Conservation (phyloP, 2,113 vertebrate genomes). For the Felis chaus region DNA sequence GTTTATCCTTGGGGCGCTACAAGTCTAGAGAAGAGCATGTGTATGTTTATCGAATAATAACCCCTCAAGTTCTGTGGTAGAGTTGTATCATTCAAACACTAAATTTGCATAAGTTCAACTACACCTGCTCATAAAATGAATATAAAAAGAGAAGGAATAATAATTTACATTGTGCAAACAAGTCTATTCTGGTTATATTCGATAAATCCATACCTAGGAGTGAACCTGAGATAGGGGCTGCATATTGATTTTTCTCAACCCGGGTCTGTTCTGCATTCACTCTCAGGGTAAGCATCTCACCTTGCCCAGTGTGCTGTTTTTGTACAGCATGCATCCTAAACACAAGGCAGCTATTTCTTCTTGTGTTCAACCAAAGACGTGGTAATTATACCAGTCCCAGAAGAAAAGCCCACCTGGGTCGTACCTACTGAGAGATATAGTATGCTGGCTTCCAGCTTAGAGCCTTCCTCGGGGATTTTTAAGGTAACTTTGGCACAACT, state of each 20-base stretch:
- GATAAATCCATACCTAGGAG: background rate
- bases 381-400: background rate
- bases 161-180: background rate
- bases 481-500: slow-evolving; percentile 15
- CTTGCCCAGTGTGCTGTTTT: background rate
- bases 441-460: background rate
- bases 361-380: background rate
- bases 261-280: background rate
- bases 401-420: background rate
- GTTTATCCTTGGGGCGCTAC: background rate
- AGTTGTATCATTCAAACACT: background rate
- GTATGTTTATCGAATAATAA: background rate
- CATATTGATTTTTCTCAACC: background rate
- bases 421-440: background rate
- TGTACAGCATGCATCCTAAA: background rate
- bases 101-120: slow-evolving; percentile 28
- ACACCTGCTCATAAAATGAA: background rate
- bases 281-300: background rate
- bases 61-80: background rate
- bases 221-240: background rate
- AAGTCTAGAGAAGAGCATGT: background rate
- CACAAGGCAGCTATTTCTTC: background rate
- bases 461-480: background rate
- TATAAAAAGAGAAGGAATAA: slow-evolving; percentile 1
- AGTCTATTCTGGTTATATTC: background rate